Evolutionary conservation across 2,797 vertebrate species (phyloP), one percentile per base, ranked within the genome.

Genomic region (Sciaenops ocellatus): DNA sequence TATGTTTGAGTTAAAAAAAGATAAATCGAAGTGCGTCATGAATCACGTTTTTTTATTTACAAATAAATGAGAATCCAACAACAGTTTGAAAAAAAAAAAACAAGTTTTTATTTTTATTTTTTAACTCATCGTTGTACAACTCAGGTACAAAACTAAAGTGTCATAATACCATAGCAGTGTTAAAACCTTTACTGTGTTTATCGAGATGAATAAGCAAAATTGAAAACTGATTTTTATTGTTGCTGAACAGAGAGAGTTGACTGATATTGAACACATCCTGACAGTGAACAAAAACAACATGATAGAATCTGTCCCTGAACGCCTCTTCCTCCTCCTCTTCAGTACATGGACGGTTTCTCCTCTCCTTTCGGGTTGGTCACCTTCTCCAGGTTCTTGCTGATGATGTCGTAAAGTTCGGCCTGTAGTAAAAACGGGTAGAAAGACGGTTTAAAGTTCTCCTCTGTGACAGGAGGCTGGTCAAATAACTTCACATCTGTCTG

Each of bases 331-430:
- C 30, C 17, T 9, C 46, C 48, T 24, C 54, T 13, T 97, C 94
- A 98, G 86, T 98, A 98, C 97, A 98, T 98, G 48, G 97, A 95
- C 0, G 96, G 92, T 81, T 97, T 98, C 91, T 98, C 97, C 81
- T 97, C 97, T 84, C 97, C 97, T 88, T 98, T 98, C 0, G 97
- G 97, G 28, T 98, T 97, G 66, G 95, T 96, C 79, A 98, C 95
- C 87, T 98, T 98, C 69, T 98, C 97, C 73, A 95, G 90, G 47
- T 98, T 98, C 91, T 96, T 97, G 89, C 38, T 93, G 91, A 97
- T 94, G 89, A 98, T 97, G 86, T 97, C 96, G 76, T 97, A 97
- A 18, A 98, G 91, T 83, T 98, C 97, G 5, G 96, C 95, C 97
- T 98, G 41, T 6, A 65, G 73, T 34, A 34, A 1, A 4, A 66